A percentile compares a stretch with the other conserved stretches of the same genome.
phyloP scores from a whole-genome alignment of 1,140 invertebrate species.

The Coelopa frigida region DNA sequence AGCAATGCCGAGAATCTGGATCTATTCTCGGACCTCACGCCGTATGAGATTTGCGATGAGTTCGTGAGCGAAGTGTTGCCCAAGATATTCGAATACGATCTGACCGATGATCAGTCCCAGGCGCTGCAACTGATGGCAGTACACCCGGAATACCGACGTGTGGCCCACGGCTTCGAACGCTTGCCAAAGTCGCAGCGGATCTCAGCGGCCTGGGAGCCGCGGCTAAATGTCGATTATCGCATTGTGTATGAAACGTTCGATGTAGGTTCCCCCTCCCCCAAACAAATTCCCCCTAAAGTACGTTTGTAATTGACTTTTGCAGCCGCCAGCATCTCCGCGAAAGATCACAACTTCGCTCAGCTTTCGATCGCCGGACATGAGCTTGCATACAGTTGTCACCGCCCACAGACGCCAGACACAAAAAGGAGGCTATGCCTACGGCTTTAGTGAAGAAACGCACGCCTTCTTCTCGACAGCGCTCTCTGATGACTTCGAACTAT shows the following conservation, averaged over 20 bases:
- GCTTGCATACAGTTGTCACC: not conserved
- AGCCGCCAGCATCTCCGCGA: too few species aligned
- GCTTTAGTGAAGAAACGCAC: slow-evolving; percentile 1
- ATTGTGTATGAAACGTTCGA: too few species aligned
- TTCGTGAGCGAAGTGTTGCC: slow-evolving; percentile 3
- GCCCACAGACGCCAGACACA: not conserved
- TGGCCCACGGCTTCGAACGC: not conserved
- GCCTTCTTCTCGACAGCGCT: slow-evolving; percentile 3
- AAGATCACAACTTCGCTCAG: not conserved
- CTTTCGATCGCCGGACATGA: not conserved
- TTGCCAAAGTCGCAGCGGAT: too few species aligned
- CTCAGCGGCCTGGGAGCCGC: too few species aligned
- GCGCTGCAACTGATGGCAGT: not conserved
- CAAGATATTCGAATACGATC: slow-evolving; percentile 3
- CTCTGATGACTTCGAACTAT: slow-evolving; percentile 4
- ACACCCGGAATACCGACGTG: not conserved
- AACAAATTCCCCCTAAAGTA: too few species aligned
- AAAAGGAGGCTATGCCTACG: not conserved
- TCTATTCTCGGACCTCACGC: not conserved
- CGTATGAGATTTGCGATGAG: not conserved
- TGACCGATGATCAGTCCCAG: not conserved
- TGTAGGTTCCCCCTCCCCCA: too few species aligned
- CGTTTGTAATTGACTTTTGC: too few species aligned
- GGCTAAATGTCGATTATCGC: too few species aligned
- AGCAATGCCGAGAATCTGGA: not conserved